These are phyloP conservation scores for Siphamia tubifer DNA, from an alignment of 2,113 vertebrate species.

Conservation along the genomic window DNA sequence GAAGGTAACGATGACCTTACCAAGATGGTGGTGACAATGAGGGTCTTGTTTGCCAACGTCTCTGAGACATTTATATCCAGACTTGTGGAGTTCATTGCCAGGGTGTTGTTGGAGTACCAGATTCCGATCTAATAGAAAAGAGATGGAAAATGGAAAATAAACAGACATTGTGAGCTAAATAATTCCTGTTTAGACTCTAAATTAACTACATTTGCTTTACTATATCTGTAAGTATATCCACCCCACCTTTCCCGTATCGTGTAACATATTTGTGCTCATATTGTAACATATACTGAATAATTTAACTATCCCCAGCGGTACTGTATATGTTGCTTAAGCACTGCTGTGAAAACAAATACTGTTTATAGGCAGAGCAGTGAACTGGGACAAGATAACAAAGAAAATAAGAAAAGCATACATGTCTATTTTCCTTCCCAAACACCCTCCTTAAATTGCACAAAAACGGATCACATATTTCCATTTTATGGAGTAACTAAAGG, in stretches of 20 bases:
- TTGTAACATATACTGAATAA: constrained; percentile 5
- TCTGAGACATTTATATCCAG: constrained; percentile 90
- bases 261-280: constrained; percentile 27
- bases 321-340: neutral
- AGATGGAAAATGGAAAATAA: constrained; percentile 37
- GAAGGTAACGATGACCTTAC: constrained; percentile 73
- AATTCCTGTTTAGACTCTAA: constrained; percentile 20
- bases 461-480: constrained; percentile 39
- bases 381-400: constrained; percentile 25
- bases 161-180: constrained; percentile 45
- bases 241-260: constrained; percentile 1
- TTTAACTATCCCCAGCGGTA: constrained; percentile 40
- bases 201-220: constrained; percentile 8
- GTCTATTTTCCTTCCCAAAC: constrained; percentile 28
- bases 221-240: constrained; percentile 19
- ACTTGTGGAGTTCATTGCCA: constrained; percentile 91
- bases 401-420: constrained; percentile 23
- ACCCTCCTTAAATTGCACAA: constrained; percentile 42
- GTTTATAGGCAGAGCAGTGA: constrained; percentile 43
- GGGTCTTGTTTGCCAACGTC: constrained; percentile 90
- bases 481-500: constrained; percentile 62
- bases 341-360: neutral
- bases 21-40: constrained; percentile 93
- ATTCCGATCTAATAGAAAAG: constrained; percentile 84
- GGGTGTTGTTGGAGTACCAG: constrained; percentile 93